A percentile compares a stretch with the other conserved stretches of the same genome.
phyloP scores from a whole-genome alignment of 2,797 vertebrate species.

The Gadopsis marmoratus region DNA sequence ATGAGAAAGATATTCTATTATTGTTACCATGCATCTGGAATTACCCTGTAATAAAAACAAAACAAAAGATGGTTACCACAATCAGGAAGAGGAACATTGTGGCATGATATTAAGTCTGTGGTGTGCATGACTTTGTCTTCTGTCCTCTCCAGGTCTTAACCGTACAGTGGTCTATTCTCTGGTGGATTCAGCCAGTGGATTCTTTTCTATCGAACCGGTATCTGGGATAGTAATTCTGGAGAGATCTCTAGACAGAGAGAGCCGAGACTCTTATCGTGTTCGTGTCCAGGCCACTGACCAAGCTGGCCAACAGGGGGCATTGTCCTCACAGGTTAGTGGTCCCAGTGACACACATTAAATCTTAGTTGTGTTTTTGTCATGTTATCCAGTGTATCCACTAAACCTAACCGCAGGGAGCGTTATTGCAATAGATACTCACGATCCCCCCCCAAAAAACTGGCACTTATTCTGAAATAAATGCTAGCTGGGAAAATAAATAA shows the following conservation, averaged over 20 bases:
- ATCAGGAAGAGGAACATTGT: neutral
- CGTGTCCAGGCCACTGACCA: constrained; percentile 91
- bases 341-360: neutral
- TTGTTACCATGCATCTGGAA: no score
- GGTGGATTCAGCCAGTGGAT: constrained; percentile 87
- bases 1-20: neutral
- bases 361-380: neutral
- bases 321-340: constrained; percentile 85
- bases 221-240: constrained; percentile 93
- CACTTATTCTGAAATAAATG: neutral
- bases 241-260: constrained; percentile 92
- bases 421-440: neutral
- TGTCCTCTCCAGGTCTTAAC: constrained; percentile 87
- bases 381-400: neutral
- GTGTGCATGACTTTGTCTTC: neutral
- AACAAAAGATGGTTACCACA: neutral
- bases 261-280: constrained; percentile 88
- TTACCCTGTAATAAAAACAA: neutral
- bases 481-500: neutral
- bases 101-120: neutral
- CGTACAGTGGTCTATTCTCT: constrained; percentile 91
- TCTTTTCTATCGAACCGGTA: constrained; percentile 92
- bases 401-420: neutral
- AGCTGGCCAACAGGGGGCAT: constrained; percentile 88
- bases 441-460: neutral